Base-by-base conservation (phyloP, 2,888 invertebrate species). In the Oscheius sp. region DNA sequence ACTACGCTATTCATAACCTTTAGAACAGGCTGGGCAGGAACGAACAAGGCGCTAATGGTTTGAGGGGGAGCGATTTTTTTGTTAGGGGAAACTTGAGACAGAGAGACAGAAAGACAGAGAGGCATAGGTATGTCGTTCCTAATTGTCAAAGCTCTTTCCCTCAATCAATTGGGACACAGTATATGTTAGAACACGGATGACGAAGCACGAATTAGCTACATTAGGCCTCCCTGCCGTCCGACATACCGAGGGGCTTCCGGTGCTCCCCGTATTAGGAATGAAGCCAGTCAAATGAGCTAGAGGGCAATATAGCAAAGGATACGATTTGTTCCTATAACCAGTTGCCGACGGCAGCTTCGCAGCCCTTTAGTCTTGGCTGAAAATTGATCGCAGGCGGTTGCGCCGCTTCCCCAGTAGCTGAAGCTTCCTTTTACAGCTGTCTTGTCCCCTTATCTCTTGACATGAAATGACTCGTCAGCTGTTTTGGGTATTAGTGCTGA, bases 111-210 rank as follows among this genome's bases (percentile, higher is more conserved):
- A 53, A 29, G 53, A 29, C 21, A 21, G 21, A 21, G 21, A 21
- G 21, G 21, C 21, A 21, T 21, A 21, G 21, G 21, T 21, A 21
- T 21, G 21, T 21, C 21, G 21, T 29, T 11, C n/a, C 29, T 53
- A 53, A 53, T 29, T 53, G 13, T 29, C n/a, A 53, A 53, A 53
- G 29, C 29, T 21, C 29, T 53, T 53, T 7, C 53, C 11, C n/a
- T 53, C 50, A 32, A 65, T 65, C 65, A 65, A 65, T 42, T 60
- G 50, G n/a, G 50, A 48, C 65, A 65, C 50, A 21, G 50, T 65
- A 65, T 29, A 53, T 32, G 59, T 65, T 65, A 65, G 65, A 48
- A 48, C 65, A 65, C 65, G 65, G 65, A 48, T 65, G 65, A 65
- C 50, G 33, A n/a, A 13, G 32, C 65, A 32, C 65, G 65, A 65